Conservation (phyloP, 1,140 invertebrate genomes). For the Diabrotica virgifera region DNA sequence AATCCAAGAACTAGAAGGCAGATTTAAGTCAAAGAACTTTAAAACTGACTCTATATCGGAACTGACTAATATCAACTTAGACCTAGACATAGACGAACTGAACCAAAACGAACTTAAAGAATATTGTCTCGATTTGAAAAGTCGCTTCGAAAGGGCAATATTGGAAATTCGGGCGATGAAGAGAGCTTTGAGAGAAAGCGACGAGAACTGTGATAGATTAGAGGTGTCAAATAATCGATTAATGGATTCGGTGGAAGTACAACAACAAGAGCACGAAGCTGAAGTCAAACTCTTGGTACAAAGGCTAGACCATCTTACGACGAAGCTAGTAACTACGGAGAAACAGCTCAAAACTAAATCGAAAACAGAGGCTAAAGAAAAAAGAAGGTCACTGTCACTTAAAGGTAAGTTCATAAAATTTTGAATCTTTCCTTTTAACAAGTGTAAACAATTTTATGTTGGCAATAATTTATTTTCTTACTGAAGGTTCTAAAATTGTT, state of each 20-base stretch:
- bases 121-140: conserved; percentile 72
- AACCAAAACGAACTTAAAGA: conserved; percentile 76
- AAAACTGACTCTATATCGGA: conserved; percentile 77
- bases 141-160: conserved; percentile 77
- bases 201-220: conserved; percentile 74
- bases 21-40: conserved; percentile 54
- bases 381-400: conserved; percentile 74
- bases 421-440: no score
- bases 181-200: conserved; percentile 74
- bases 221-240: conserved; percentile 73
- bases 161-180: conserved; percentile 80
- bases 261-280: conserved; percentile 67
- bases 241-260: conserved; percentile 66
- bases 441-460: no score
- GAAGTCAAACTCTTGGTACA: conserved; percentile 77
- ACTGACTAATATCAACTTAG: conserved; percentile 74
- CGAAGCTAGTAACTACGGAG: conserved; percentile 76
- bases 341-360: conserved; percentile 78
- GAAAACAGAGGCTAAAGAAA: conserved; percentile 75
- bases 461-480: no score
- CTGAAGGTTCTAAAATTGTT: no score
- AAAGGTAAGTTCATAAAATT: conserved; percentile 56
- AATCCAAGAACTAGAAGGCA: conserved; percentile 66
- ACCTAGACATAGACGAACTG: conserved; percentile 68
- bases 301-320: conserved; percentile 80